Evolutionary conservation across 2,113 vertebrate genomes (phyloP).

Genomic region (Piprites chloris): DNA sequence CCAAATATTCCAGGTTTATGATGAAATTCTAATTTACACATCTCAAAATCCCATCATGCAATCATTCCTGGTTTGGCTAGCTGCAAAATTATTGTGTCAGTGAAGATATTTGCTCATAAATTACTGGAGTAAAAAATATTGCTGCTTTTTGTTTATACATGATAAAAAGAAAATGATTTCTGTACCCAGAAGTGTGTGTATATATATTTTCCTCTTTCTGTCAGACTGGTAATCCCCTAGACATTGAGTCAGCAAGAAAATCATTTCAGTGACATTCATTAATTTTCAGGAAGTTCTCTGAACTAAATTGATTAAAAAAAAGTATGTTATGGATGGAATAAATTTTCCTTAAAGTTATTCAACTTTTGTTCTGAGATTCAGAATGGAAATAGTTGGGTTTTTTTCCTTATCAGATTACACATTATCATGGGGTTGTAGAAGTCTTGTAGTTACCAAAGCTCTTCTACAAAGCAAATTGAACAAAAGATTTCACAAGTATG

Average conservation of each 20-base stretch:
- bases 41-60: neutral
- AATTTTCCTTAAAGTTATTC: slow-evolving; percentile 30
- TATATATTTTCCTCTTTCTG: neutral
- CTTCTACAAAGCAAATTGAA: neutral
- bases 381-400: neutral
- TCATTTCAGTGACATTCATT: slow-evolving; percentile 32
- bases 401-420: neutral
- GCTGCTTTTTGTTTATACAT: slow-evolving; percentile 45
- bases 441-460: neutral
- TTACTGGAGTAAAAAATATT: slow-evolving; percentile 4
- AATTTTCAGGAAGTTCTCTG: slow-evolving; percentile 53
- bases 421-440: neutral
- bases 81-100: slow-evolving; percentile 34
- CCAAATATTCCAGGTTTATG: neutral
- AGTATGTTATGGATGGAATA: neutral
- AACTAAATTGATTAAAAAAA: slow-evolving; percentile 47
- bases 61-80: neutral
- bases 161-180: slow-evolving; percentile 47
- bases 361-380: neutral
- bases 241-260: slow-evolving; percentile 47
- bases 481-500: neutral
- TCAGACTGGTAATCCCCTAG: slow-evolving; percentile 28
- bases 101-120: slow-evolving; percentile 45
- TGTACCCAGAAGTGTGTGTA: neutral
- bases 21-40: slow-evolving; percentile 12